Evolutionary conservation across 2,113 vertebrate genomes (phyloP).

Genomic region (Manacus vitellinus): DNA sequence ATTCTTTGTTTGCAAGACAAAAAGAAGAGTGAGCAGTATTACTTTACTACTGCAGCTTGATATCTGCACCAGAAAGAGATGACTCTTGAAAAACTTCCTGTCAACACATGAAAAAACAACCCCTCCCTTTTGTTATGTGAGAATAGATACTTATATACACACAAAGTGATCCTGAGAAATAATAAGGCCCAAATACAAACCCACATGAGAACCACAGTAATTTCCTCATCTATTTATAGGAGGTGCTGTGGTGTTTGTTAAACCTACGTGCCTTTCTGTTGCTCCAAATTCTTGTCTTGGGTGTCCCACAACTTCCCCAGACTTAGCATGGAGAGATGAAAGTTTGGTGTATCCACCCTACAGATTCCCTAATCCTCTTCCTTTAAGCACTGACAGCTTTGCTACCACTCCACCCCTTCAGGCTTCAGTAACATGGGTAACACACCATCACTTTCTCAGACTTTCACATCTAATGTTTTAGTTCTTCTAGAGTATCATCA

Average conservation of each 20-base stretch:
- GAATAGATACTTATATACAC: background rate
- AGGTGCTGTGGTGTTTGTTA: background rate
- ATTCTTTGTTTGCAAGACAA: background rate
- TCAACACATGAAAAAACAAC: background rate
- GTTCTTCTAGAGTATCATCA: background rate
- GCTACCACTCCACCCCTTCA: background rate
- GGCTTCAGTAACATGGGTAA: background rate
- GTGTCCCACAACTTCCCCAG: background rate
- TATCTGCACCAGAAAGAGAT: background rate
- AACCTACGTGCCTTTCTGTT: background rate
- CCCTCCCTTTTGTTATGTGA: background rate
- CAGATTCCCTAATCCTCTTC: background rate
- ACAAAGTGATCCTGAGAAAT: background rate
- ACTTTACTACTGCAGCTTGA: background rate
- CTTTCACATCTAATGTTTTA: background rate
- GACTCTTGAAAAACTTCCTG: background rate
- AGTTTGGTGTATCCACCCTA: background rate
- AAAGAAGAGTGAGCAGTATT: background rate
- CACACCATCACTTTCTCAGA: background rate
- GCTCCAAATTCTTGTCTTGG: background rate
- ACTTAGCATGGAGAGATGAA: background rate
- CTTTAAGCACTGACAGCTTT: background rate
- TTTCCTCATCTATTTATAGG: conserved; percentile 16
- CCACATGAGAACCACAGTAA: background rate
- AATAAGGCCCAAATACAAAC: background rate